Evolutionary conservation across 2,797 vertebrate species (phyloP), one percentile per base, ranked within the genome.

Genomic region (Molossus alvarezi): DNA sequence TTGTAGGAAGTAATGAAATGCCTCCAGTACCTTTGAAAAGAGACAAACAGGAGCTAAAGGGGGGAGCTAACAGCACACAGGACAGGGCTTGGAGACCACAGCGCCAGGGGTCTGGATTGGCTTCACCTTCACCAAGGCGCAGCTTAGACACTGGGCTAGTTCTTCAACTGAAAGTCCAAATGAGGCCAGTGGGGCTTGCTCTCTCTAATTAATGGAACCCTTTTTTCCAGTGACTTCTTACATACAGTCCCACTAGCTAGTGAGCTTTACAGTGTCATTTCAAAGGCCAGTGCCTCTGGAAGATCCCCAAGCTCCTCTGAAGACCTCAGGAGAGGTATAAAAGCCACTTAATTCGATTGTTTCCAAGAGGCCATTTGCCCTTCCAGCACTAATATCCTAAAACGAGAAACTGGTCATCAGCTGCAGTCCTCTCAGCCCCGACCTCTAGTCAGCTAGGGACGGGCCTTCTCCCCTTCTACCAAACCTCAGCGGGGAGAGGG

Each of bases 1-100:
- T 83, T 87, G 92, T n/a, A 85, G 25, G 15, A 91, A 87, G 57
- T 72, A 84, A n/a, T 5, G 88, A 89, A 87, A 76, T 71, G 62
- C 20, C 12, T 76, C 64, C 4, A 20, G 69, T n/a, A 90, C 7
- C 51, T 65, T 58, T 7, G 14, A 64, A 62, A 96, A 90, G 67
- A 88, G 73, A 51, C 9, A 37, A 18, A 17, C 17, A 3, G 73
- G 27, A 82, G 6, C 25, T 53, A 48, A n/a, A 37, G 23, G 27
- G 82, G 18, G 55, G n/a, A 58, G 29, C 25, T 84, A 27, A 75
- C 1, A 1, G 15, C 21, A 73, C 6, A 0, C 5, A 62, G 9
- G 48, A 72, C 85, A 89, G 15, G 18, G 17, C 1, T 14, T 5
- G 3, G 51, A 84, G 33, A 17, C 8, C 5, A 27, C 15, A 25